Evolutionary conservation across 2,113 vertebrate species (phyloP).

Genomic region (Nestor notabilis): DNA sequence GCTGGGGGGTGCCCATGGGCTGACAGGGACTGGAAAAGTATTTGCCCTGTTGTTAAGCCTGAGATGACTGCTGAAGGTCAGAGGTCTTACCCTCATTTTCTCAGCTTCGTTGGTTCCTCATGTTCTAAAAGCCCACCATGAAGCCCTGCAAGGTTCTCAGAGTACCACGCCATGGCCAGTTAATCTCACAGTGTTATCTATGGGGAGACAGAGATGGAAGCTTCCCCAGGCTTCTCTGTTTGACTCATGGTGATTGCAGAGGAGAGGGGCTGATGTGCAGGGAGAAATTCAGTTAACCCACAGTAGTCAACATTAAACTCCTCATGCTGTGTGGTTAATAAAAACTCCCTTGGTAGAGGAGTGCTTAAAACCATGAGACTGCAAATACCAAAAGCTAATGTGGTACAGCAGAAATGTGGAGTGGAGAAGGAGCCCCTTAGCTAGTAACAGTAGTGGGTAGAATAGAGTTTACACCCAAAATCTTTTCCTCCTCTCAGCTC

Average conservation of each 20-base stretch:
- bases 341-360: not conserved
- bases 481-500: not conserved
- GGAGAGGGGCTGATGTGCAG: not conserved
- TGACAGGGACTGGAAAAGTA: not conserved
- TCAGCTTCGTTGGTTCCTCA: not conserved
- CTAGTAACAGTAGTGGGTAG: not conserved
- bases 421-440: not conserved
- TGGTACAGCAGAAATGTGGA: not conserved
- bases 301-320: not conserved
- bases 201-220: not conserved
- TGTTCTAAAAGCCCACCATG: not conserved
- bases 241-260: not conserved
- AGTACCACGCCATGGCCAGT: not conserved
- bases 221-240: not conserved
- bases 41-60: not conserved
- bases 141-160: not conserved
- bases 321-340: not conserved
- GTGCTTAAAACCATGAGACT: not conserved
- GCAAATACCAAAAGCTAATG: not conserved
- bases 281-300: not conserved
- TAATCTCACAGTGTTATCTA: not conserved
- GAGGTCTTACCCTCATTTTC: not conserved
- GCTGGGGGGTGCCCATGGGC: not conserved
- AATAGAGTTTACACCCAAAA: not conserved
- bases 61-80: not conserved